Evolutionary conservation across 2,113 vertebrate species (phyloP).

Genomic region (Turdus rufiventris): DNA sequence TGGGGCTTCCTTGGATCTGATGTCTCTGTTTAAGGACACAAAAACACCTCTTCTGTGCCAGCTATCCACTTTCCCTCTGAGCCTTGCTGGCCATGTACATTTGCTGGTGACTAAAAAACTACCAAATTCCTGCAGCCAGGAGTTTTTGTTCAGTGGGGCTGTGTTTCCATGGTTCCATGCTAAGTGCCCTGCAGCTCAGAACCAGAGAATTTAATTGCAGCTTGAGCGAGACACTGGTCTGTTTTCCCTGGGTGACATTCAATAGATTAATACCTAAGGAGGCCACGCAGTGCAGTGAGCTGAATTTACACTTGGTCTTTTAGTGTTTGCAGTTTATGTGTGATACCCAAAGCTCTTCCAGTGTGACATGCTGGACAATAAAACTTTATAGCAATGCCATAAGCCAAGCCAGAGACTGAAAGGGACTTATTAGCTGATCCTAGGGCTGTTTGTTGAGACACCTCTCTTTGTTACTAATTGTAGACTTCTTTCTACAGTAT

Average conservation of each 20-base stretch:
- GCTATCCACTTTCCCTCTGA: not conserved
- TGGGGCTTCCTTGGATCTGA: not conserved
- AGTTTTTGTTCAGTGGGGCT: not conserved
- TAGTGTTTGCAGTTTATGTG: not conserved
- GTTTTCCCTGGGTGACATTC: not conserved
- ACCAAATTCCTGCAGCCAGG: not conserved
- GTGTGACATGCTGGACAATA: not conserved
- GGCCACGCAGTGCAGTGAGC: not conserved
- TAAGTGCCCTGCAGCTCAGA: slow-evolving; percentile 17
- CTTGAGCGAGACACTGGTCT: not conserved
- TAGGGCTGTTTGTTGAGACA: not conserved
- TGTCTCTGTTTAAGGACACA: not conserved
- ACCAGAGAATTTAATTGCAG: not conserved
- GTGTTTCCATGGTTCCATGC: not conserved
- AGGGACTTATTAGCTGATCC: not conserved
- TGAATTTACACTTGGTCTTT: slow-evolving; percentile 36
- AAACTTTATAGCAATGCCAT: not conserved
- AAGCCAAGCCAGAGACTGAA: not conserved
- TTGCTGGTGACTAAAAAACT: not conserved
- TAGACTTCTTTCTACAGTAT: not conserved
- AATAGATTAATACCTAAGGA: slow-evolving; percentile 7
- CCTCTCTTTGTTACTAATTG: not conserved
- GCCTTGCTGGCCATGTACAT: not conserved
- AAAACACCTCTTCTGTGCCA: not conserved
- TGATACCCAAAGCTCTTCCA: slow-evolving; percentile 1